Conservation (phyloP, 2,888 invertebrate species). For the Erannis defoliaria region DNA sequence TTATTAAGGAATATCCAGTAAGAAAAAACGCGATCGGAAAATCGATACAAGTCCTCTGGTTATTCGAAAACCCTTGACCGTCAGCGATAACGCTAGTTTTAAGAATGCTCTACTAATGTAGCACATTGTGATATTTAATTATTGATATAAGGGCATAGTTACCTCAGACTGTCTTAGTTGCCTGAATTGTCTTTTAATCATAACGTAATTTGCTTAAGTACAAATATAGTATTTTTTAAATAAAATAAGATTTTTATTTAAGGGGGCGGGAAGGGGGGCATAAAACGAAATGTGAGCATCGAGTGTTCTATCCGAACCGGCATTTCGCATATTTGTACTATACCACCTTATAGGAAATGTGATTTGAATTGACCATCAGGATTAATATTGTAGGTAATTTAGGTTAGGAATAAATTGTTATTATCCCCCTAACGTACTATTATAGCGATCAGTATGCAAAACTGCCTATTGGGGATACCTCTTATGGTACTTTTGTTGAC, state of each 20-base stretch:
- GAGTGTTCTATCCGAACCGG: no score
- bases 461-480: slow-evolving; percentile 9
- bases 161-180: neutral
- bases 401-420: neutral
- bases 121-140: slow-evolving; percentile 29
- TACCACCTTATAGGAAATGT: no score
- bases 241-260: neutral
- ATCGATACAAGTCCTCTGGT: neutral
- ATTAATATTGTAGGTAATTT: no score
- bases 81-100: slow-evolving; percentile 10
- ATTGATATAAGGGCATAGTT: slow-evolving; percentile 2
- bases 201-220: neutral
- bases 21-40: neutral
- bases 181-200: neutral
- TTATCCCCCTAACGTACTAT: neutral
- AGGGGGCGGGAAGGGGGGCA: no score
- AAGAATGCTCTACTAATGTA: slow-evolving; percentile 5
- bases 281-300: no score
- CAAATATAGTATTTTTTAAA: neutral
- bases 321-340: no score
- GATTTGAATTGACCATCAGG: no score
- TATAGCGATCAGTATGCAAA: neutral
- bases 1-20: neutral
- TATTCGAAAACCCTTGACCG: neutral
- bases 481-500: slow-evolving; percentile 15